These are phyloP conservation scores for Boleophthalmus pectinirostris DNA, from an alignment of 2,113 vertebrate genomes.

Conservation along the genomic window DNA sequence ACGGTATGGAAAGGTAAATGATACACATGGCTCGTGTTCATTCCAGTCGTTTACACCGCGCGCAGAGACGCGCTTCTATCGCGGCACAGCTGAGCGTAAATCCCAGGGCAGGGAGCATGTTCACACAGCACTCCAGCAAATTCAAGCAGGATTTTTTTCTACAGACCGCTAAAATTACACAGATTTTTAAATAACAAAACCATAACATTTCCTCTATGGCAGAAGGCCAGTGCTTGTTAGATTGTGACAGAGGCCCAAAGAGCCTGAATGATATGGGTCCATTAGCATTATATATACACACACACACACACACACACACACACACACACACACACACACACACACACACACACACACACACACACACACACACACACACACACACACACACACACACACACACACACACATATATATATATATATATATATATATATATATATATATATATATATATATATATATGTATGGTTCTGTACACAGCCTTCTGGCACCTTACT, in stretches of 20 bases:
- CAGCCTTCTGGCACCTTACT: not conserved
- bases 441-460: too few relatives aligned
- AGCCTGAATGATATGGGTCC: not conserved
- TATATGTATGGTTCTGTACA: too few relatives aligned
- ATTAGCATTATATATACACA: too few relatives aligned
- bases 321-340: too few relatives aligned
- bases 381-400: too few relatives aligned
- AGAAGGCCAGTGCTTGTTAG: not conserved
- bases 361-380: too few relatives aligned
- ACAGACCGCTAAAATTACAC: not conserved
- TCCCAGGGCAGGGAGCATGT: slow-evolving; percentile 29
- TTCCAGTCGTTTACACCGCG: slow-evolving; percentile 23
- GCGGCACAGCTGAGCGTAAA: slow-evolving; percentile 57
- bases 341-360: too few relatives aligned
- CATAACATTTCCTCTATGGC: too few relatives aligned
- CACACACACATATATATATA: too few relatives aligned
- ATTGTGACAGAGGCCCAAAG: not conserved
- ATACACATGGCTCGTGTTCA: slow-evolving; percentile 47
- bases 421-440: too few relatives aligned
- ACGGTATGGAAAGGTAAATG: not conserved
- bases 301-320: too few relatives aligned
- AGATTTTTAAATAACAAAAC: not conserved
- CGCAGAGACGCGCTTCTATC: slow-evolving; percentile 53
- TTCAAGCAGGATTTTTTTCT: slow-evolving; percentile 10
- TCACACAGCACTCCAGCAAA: slow-evolving; percentile 29